phyloP scores from a whole-genome alignment of 2,113 vertebrate species.

The Carettochelys insculpta region DNA sequence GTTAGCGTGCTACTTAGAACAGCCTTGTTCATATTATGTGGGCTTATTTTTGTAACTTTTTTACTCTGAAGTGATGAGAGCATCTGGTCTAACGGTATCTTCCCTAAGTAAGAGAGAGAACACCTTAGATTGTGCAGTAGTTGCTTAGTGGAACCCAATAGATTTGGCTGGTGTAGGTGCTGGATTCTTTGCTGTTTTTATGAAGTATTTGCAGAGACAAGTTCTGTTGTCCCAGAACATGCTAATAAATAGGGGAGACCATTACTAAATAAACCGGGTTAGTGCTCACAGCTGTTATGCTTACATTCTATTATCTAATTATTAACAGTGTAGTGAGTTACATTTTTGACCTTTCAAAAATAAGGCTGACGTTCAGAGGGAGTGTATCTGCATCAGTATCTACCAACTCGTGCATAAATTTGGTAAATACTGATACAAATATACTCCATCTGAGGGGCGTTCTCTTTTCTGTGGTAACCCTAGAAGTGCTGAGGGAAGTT shows the following conservation, averaged over 20 bases:
- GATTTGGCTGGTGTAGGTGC: slow-evolving; percentile 37
- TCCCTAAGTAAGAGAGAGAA: slow-evolving; percentile 12
- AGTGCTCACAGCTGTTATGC: slow-evolving; percentile 4
- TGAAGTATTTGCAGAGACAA: not conserved
- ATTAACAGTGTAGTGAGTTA: too few species aligned
- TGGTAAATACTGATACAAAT: too few species aligned
- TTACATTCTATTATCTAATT: slow-evolving; percentile 38
- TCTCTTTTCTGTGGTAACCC: too few species aligned
- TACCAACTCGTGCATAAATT: too few species aligned
- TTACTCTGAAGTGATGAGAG: not conserved
- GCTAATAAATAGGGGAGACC: slow-evolving; percentile 2
- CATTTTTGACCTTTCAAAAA: too few species aligned
- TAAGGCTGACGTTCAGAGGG: too few species aligned
- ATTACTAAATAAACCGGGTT: not conserved
- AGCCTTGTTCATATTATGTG: not conserved
- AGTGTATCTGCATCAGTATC: too few species aligned
- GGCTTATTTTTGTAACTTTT: not conserved
- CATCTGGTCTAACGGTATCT: not conserved
- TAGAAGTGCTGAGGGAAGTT: slow-evolving; percentile 3
- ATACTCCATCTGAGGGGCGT: too few species aligned
- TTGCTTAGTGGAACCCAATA: not conserved
- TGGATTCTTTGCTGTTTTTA: slow-evolving; percentile 27
- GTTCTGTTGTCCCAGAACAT: not conserved
- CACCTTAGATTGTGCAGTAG: slow-evolving; percentile 10
- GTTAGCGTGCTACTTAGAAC: not conserved